Percentiles rank a stretch among this genome's conserved stretches.
These are phyloP conservation scores for Heteromurus nitidus DNA, from an alignment of 2,888 invertebrate species.

Conservation along the genomic window DNA sequence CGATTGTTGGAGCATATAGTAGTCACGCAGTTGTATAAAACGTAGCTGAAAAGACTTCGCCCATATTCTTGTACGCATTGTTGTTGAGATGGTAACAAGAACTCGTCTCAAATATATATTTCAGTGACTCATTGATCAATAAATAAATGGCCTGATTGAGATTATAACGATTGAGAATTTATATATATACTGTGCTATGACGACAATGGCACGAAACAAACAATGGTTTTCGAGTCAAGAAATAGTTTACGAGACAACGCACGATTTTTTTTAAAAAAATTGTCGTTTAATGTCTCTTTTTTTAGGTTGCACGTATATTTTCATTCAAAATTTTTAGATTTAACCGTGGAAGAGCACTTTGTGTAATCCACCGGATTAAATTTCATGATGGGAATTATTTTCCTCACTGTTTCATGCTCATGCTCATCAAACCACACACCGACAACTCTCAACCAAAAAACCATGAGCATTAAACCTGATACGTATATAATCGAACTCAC, in stretches of 20 bases:
- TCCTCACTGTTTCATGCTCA: constrained; percentile 30
- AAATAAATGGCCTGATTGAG: constrained; percentile 41
- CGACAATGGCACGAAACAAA: constrained; percentile 5
- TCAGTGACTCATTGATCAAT: constrained; percentile 54
- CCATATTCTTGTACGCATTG: constrained; percentile 54
- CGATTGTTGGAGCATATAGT: background rate
- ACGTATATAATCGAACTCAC: too few species aligned
- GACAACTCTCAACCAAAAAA: constrained; percentile 2
- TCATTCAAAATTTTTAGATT: background rate
- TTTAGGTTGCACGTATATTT: background rate
- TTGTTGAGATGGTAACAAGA: constrained; percentile 19
- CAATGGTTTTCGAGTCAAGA: background rate
- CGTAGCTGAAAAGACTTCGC: constrained; percentile 38
- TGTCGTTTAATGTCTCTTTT: constrained; percentile 53
- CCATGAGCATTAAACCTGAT: too few species aligned
- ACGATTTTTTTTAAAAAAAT: constrained; percentile 32
- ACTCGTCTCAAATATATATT: background rate
- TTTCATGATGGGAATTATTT: constrained; percentile 59
- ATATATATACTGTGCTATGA: too few species aligned
- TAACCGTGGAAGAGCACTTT: constrained; percentile 41
- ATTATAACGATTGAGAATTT: too few species aligned
- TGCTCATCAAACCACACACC: constrained; percentile 55
- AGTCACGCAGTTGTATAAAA: background rate
- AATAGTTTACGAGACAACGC: constrained; percentile 32
- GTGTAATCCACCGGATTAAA: constrained; percentile 60